Percentiles rank a stretch among this genome's conserved stretches.
These are phyloP conservation scores for Antedon mediterranea DNA, from an alignment of 53 echinoderm and acorn worm species.

Conservation along the genomic window DNA sequence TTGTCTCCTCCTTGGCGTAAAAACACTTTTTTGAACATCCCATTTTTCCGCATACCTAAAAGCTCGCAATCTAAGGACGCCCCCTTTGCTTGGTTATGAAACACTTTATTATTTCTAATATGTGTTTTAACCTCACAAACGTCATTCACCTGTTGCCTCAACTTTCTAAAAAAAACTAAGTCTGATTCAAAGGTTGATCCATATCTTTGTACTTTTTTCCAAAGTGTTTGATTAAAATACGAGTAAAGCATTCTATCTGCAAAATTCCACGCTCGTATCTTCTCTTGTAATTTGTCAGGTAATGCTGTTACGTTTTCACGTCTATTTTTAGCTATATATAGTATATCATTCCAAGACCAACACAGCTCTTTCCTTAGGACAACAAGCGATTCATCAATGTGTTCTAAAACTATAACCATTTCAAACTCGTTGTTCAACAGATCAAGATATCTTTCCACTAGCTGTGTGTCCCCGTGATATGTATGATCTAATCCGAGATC, in stretches of 20 bases:
- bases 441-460: constrained; percentile 28
- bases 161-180: constrained; percentile 29
- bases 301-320: constrained; percentile 15
- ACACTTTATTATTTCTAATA: not conserved
- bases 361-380: constrained; percentile 33
- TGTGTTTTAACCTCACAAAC: constrained; percentile 20
- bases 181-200: constrained; percentile 34
- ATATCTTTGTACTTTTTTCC: constrained; percentile 41
- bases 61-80: no score
- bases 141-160: constrained; percentile 19
- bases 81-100: no score
- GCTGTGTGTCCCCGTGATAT: constrained; percentile 25
- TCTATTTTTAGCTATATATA: constrained; percentile 53
- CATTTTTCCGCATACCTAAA: no score
- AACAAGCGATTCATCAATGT: constrained; percentile 60
- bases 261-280: constrained; percentile 43
- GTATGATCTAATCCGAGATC: constrained; percentile 52
- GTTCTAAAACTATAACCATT: constrained; percentile 52
- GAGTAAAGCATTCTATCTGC: constrained; percentile 41
- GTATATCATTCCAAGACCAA: constrained; percentile 44
- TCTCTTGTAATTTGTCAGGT: not conserved
- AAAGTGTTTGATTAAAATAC: constrained; percentile 56
- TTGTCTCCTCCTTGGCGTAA: no score
- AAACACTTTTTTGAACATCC: no score
- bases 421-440: constrained; percentile 32